Base-by-base conservation (phyloP, 2,797 vertebrate genomes). In the Arctocebus calabarensis region DNA sequence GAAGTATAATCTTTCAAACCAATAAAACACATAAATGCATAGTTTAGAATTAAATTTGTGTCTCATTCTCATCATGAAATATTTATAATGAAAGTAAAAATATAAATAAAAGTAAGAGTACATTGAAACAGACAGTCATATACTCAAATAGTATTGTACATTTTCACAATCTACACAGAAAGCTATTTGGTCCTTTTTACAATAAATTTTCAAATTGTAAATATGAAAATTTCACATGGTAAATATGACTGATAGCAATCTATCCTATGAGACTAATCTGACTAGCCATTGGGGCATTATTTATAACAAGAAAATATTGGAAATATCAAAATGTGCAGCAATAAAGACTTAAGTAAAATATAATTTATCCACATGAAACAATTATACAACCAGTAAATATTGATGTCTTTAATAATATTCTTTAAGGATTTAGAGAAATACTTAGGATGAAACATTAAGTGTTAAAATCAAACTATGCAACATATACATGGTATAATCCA, bases 121-220 rank as follows among this genome's bases (percentile, higher is more conserved):
- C 23, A 64, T 52, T n/a, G 17, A 61, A 43, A n/a, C n/a, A n/a
- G n/a, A 68, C 2, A 91, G 29, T 32, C 14, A 68, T 11, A 78
- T 1, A 61, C 16, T 48, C 64, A 92, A 57, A 78, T 61, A 84
- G 14, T 20, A 43, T 92, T 57, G 11, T 37, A 29, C 20, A 73
- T 27, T 89, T 81, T 79, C 59, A 57, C 29, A 84, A 23, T 48
- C 48, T 70, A 43, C 70, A 52, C 2, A 57, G 62, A 84, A 84
- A 88, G 8, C 66, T 81, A 55, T 86, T 82, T 94, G 17, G 11
- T 73, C 34, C 43, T n/a, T 10, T 64, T 79, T 73, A n/a, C 55
- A 29, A 89, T 43, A 95, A 84, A 5, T 59, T 61, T 79, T 89
- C 37, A 79, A n/a, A 84, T 57, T 84, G 57, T 37, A 66, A n/a